phyloP scores from a whole-genome alignment of 2,113 vertebrate species.

The Zapus hudsonius region DNA sequence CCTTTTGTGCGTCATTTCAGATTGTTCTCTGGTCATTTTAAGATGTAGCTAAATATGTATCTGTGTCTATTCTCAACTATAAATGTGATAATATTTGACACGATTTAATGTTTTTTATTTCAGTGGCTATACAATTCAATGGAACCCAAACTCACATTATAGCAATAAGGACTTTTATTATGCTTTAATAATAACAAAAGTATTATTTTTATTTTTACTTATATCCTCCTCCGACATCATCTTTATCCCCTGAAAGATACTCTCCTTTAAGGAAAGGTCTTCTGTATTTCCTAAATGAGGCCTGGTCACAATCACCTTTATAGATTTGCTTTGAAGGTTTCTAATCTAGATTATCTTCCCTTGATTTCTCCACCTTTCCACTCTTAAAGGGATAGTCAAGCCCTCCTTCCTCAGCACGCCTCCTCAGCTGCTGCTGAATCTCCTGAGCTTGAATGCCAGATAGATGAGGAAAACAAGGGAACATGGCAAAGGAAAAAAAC shows the following conservation, averaged over 20 bases:
- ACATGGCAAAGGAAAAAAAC: neutral
- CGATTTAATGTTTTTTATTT: constrained; percentile 40
- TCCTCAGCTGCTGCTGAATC: neutral
- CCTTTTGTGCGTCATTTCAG: too few relatives aligned
- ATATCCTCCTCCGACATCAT: neutral
- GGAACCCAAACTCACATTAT: neutral
- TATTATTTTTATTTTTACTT: neutral
- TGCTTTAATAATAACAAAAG: neutral
- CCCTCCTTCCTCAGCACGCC: neutral
- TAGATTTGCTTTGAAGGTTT: neutral
- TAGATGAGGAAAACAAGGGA: neutral
- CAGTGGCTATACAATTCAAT: neutral
- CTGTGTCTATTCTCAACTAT: neutral
- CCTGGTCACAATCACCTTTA: neutral
- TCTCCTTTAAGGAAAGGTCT: neutral
- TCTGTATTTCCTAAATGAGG: neutral
- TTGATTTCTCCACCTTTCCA: neutral
- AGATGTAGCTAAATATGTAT: neutral
- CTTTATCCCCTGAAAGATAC: neutral
- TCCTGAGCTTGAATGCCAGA: neutral
- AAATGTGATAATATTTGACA: neutral
- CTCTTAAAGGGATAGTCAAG: neutral
- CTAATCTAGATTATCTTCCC: neutral
- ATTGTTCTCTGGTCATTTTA: neutral
- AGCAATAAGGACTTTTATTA: neutral